Evolutionary conservation across 2,797 vertebrate species (phyloP).

Genomic region (Hydrolagus colliei): DNA sequence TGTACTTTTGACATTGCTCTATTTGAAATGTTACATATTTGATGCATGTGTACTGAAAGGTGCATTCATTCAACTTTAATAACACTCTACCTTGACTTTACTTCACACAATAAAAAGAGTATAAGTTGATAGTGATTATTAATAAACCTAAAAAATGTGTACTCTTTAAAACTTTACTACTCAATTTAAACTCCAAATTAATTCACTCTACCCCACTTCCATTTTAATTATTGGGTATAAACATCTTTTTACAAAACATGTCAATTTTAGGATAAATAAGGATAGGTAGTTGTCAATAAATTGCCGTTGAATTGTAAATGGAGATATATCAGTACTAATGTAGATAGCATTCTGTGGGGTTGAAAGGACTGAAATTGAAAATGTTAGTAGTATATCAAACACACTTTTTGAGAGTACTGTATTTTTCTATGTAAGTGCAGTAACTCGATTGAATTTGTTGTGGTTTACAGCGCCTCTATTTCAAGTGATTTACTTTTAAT

Average conservation of each 20-base stretch:
- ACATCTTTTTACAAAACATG: no score
- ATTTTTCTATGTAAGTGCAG: conserved; percentile 36
- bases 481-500: conserved; percentile 48
- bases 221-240: no score
- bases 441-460: conserved; percentile 33
- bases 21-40: background rate
- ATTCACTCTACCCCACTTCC: no score
- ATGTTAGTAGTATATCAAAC: background rate
- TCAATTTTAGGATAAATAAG: no score
- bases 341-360: background rate
- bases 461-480: conserved; percentile 43
- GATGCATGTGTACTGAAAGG: background rate
- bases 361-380: background rate
- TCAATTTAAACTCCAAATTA: background rate
- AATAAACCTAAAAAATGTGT: background rate
- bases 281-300: no score
- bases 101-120: background rate
- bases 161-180: background rate
- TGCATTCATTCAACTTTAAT: background rate
- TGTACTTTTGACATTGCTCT: background rate
- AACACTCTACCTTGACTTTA: background rate
- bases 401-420: no score
- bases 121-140: background rate
- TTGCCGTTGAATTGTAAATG: conserved; percentile 41
- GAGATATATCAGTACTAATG: conserved; percentile 48